Evolutionary conservation across 2,888 invertebrate species (phyloP), one percentile per base, ranked within the genome.

Genomic region (Leptinotarsa haldemani): DNA sequence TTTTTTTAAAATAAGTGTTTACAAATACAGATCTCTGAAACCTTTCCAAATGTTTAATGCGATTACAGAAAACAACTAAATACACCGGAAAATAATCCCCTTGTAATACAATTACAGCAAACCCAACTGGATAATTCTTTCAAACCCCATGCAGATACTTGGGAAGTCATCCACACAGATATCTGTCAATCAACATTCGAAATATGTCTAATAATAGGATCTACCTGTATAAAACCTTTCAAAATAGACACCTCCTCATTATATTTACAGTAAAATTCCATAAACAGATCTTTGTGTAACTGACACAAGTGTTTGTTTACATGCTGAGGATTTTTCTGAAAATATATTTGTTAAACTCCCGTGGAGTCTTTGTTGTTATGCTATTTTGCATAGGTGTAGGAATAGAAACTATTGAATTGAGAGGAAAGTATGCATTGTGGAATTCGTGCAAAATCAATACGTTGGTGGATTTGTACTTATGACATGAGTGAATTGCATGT

Each of bases 201-300:
- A 46, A 68, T 7, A 40, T 40, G 68, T 56, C 56, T 68, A 46
- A 56, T 68, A 67, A 53, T 53, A 40, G 53, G 20, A 9, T 53
- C 53, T 30, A 68, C 68, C 68, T 56, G 68, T 47, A 61, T 40
- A 30, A 61, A 18, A 30, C 61, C 16, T 61, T 61, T 61, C 61
- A 61, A 61, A 61, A 40, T 61, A 40, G 82, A 82, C 82, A 82
- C 80, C 80, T 77, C 67, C 61, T 79, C 73, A 74, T 75, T 77
- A 76, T 81, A 79, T 80, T 79, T 76, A 75, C 76, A 78, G 71
- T 69, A 75, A 80, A 79, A 78, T 75, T 69, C 75, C 75, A 75
- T 73, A 77, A 77, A 77, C 69, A 75, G 71, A 71, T 66, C 61
- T n/a, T 61, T 61, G 61, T 75, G 64, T 68, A 47, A 70, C 74